Evolutionary conservation across 2,113 vertebrate species (phyloP).

Genomic region (Aphyosemion australe): DNA sequence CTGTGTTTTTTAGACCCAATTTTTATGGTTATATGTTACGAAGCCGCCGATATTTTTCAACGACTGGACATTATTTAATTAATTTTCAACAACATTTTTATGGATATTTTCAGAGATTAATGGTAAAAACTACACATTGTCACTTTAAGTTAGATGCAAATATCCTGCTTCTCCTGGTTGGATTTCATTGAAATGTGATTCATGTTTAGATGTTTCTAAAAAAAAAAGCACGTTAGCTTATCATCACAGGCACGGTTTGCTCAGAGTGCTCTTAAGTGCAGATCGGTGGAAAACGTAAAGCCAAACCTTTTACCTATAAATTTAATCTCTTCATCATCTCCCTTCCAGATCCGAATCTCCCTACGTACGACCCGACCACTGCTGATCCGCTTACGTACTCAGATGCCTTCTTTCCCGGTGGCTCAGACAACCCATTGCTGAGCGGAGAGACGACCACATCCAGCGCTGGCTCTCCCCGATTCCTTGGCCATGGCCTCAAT

Average conservation of each 20-base stretch:
- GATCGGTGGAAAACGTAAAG: background rate
- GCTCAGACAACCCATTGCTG: constrained; percentile 52
- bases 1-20: too few relatives aligned
- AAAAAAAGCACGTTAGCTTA: background rate
- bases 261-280: too few relatives aligned
- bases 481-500: constrained; percentile 81
- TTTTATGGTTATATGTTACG: too few relatives aligned
- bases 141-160: too few relatives aligned
- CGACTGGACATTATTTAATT: too few relatives aligned
- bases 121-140: too few relatives aligned
- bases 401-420: constrained; percentile 38
- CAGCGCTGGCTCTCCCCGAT: constrained; percentile 84
- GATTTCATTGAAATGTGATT: background rate
- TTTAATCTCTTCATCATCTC: background rate
- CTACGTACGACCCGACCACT: constrained; percentile 42
- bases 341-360: constrained; percentile 68
- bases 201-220: background rate
- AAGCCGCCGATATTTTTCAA: too few relatives aligned
- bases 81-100: too few relatives aligned
- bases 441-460: constrained; percentile 80
- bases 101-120: too few relatives aligned
- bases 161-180: too few relatives aligned
- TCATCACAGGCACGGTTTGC: background rate
- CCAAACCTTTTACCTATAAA: background rate
- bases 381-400: constrained; percentile 34